Percentiles rank a stretch among this genome's conserved stretches.
Conservation (phyloP, 2,797 vertebrate genomes). For the Alexandromys oeconomus region DNA sequence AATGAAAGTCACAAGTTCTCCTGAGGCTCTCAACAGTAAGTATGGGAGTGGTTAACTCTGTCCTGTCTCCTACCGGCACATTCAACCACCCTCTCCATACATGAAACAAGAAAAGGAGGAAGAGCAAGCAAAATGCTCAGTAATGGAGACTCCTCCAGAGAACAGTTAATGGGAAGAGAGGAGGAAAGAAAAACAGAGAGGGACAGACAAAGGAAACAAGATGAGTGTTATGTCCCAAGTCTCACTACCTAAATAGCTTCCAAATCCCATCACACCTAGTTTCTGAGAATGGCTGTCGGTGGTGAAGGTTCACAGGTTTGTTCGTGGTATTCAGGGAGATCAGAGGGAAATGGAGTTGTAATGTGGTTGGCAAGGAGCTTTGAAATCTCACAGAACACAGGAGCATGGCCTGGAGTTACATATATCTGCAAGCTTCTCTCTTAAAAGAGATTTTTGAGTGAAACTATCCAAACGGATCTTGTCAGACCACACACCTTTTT, state of each 20-base stretch:
- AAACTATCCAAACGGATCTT: background rate
- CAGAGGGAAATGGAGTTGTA: background rate
- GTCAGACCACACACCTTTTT: background rate
- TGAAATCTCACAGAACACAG: background rate
- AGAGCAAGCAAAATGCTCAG: background rate
- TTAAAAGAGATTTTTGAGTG: background rate
- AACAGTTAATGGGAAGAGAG: too few species aligned
- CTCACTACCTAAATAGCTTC: background rate
- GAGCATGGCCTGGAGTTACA: background rate
- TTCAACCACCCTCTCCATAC: background rate
- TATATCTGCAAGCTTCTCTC: background rate
- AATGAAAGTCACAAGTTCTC: background rate
- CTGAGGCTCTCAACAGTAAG: background rate
- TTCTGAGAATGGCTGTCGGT: background rate
- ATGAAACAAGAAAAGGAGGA: background rate
- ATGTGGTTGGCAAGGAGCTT: background rate
- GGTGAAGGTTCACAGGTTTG: background rate
- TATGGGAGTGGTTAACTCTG: background rate
- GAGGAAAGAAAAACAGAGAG: background rate
- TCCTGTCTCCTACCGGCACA: background rate
- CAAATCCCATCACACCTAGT: background rate
- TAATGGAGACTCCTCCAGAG: background rate
- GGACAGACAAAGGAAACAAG: background rate
- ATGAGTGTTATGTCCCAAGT: background rate
- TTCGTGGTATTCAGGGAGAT: background rate